Conservation (phyloP, 2,797 vertebrate genomes). For the Silurus lanzhouensis region DNA sequence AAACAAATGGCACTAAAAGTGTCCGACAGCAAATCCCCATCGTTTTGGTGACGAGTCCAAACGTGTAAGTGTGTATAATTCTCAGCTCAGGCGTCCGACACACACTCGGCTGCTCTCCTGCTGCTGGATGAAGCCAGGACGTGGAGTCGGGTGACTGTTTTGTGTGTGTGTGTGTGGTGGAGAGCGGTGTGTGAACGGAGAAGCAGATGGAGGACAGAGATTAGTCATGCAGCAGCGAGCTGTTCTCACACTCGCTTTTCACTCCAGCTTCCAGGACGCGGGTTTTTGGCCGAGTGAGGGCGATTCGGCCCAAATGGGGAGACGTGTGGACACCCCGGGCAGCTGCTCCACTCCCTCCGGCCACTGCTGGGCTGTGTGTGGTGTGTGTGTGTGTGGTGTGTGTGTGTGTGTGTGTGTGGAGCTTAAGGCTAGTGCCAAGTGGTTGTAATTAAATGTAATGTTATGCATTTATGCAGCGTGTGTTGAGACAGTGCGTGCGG, state of each 20-base stretch:
- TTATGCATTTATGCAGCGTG: constrained; percentile 45
- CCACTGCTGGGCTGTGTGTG: constrained; percentile 3
- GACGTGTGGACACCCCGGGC: constrained; percentile 52
- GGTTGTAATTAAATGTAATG: constrained; percentile 64
- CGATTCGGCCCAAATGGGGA: constrained; percentile 44
- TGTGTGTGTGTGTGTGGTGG: constrained; percentile 47
- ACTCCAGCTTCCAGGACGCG: constrained; percentile 53
- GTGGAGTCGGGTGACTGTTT: constrained; percentile 54
- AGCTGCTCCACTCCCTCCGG: constrained; percentile 56
- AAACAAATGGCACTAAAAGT: constrained; percentile 16
- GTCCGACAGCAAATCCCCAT: background rate
- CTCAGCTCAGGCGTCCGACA: constrained; percentile 31
- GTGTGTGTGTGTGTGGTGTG: background rate
- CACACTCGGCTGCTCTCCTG: constrained; percentile 26
- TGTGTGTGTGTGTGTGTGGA: constrained; percentile 36
- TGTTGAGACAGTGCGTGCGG: background rate
- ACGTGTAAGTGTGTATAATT: constrained; percentile 46
- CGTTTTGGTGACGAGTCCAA: constrained; percentile 41
- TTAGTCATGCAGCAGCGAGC: constrained; percentile 74
- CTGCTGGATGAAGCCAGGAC: constrained; percentile 43
- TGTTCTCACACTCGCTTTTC: constrained; percentile 63
- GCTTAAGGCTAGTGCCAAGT: constrained; percentile 45
- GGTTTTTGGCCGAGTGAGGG: constrained; percentile 48
- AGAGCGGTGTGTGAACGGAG: constrained; percentile 48
- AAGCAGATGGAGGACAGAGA: constrained; percentile 74